Base-by-base conservation (phyloP, 2,113 vertebrate genomes). In the Lepus europaeus region DNA sequence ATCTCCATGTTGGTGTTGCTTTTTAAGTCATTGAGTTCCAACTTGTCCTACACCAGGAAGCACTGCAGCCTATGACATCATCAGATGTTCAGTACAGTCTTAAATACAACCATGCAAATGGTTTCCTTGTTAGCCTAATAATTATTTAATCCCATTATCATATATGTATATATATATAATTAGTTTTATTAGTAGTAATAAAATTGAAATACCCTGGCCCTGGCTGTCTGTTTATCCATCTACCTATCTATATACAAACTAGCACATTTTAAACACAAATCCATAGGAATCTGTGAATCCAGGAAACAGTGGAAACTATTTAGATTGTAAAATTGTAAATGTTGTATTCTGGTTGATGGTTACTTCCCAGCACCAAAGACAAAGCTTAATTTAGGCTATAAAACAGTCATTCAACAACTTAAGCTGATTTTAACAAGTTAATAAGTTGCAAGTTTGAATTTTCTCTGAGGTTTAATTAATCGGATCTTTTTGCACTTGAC, bases 281-380 rank as follows among this genome's bases (percentile, higher is more conserved):
- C 1, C 19, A 77, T 12, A 96, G 22, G n/a, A 61, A 87, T 83
- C 5, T 45, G 5, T 49, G 51, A 6, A 63, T 96, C 76, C 23
- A 74, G 73, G 45, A n/a, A 96, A 89, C 56, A 83, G 3, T 90
- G 6, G 17, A 77, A 85, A 69, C 9, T 81, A 76, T 17, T 6
- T 94, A 56, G 66, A 66, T 82, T 93, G 5, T 76, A 93, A 66
- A 91, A 79, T 87, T 92, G 17, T 27, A 85, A 61, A 49, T 95
- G 22, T 20, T 72, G 2, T 63, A 33, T 83, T 10, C 51, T 77
- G 19, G 16, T 51, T 73, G 49, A 61, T 89, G 70, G 66, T n/a
- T 86, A 88, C 59, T 79, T 61, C 19, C 29, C 6, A 83, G 9
- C 0, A 85, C 16, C 56, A 95, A 70, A 82, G 11, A 20, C 6